phyloP scores from a whole-genome alignment of 2,888 invertebrate species.

The Zeuzera pyrina region DNA sequence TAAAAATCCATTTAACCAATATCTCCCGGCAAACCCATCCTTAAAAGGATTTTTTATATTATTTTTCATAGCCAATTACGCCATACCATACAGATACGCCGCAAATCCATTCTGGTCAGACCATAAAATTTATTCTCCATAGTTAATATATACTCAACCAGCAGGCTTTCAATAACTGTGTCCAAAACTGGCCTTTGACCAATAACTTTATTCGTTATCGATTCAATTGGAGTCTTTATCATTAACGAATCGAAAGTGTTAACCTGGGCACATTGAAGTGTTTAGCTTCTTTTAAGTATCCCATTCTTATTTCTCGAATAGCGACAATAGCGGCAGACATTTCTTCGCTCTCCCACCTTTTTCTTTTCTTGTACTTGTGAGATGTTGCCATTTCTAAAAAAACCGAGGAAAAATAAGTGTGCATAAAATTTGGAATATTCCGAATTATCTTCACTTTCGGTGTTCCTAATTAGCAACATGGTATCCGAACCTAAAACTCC shows the following conservation, averaged over 20 bases:
- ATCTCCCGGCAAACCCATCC: conserved; percentile 5
- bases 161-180: not conserved
- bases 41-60: not conserved
- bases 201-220: conserved; percentile 2
- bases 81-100: conserved; percentile 1
- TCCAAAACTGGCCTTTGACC: not conserved
- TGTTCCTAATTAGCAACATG: conserved; percentile 4
- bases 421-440: not conserved
- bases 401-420: not conserved
- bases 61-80: conserved; percentile 3
- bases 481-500: too few species aligned
- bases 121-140: not conserved
- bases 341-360: not conserved
- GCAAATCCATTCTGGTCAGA: not conserved
- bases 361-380: not conserved
- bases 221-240: conserved; percentile 1
- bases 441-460: not conserved
- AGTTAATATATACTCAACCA: not conserved
- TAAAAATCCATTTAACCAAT: conserved; percentile 15
- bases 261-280: conserved; percentile 1
- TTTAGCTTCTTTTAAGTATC: conserved; percentile 6
- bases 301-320: conserved; percentile 9
- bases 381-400: not conserved
- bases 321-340: too few species aligned
- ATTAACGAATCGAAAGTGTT: not conserved